Base-by-base conservation (phyloP, 30 jellyfish, hydroid and myxozoan species). In the Clytia hemisphaerica region DNA sequence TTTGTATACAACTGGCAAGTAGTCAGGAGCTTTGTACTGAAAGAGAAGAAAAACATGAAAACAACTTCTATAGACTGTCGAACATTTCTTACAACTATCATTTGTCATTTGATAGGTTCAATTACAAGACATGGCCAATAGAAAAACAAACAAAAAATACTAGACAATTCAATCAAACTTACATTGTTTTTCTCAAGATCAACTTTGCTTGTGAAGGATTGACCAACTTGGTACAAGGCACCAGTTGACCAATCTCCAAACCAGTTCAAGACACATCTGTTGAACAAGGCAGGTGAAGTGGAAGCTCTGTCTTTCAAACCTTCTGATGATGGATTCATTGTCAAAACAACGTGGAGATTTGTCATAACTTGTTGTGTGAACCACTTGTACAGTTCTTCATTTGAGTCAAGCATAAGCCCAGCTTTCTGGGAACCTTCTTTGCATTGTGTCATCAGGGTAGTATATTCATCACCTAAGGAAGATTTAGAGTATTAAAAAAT, bases 201-300 rank as follows among this genome's bases (percentile, higher is more conserved):
- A 3, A 90, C 87, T 72, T 90, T 90, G 61, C 77, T 90, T 24
- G 98, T 90, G 71, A 90, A 90, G 30, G 93, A 93, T 19, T 93
- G 93, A 32, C 98, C 98, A 58, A 90, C 98, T 78, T 92, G 99
- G 47, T 63, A 83, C 27, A 92, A 88, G 6, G 99, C 95, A 4
- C 95, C 96, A 21, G 96, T 92, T 49, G 99, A 92, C 99, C 99
- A 92, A 45, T 92, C 99, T 1, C 99, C 99, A 79, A 92, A 79
- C 99, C 99, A 92, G 51, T 92, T 92, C 68, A 92, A 74, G 24
- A 85, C 96, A 78, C 99, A 92, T 27, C 96, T 84, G 64, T 92
- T 92, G 88, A 92, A 92, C 77, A 92, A 58, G 36, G 95, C 96
- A 0, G 99, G 96, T 9, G 95, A 92, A 2, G 95, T 92, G 15